A percentile compares a stretch with the other conserved stretches of the same genome.
Conservation (phyloP, 2,113 vertebrate genomes). For the Pantherophis guttatus region DNA sequence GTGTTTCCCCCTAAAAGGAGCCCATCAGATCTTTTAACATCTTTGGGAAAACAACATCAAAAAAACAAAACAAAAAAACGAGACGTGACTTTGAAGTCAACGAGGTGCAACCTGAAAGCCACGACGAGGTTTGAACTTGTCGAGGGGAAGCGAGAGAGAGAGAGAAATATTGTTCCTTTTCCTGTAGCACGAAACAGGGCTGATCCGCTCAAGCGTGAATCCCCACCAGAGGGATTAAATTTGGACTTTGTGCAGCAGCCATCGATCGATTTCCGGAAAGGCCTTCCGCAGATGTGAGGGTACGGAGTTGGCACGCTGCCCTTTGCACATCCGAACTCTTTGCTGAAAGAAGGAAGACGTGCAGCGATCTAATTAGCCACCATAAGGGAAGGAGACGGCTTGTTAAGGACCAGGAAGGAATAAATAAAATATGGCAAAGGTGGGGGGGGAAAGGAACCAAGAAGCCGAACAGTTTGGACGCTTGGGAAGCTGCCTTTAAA, state of each 20-base stretch:
- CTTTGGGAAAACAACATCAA: slow-evolving; percentile 12
- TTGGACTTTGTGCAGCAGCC: neutral
- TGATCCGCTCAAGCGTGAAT: neutral
- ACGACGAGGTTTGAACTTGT: neutral
- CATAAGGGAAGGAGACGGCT: slow-evolving; percentile 22
- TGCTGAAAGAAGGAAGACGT: neutral
- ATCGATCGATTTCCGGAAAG: neutral
- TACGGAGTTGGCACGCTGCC: neutral
- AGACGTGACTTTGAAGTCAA: slow-evolving; percentile 15
- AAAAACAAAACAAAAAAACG: neutral
- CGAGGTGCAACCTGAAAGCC: neutral
- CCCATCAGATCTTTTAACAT: neutral
- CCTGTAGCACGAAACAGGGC: neutral
- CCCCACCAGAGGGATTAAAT: neutral
- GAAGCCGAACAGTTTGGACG: neutral
- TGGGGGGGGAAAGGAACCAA: neutral
- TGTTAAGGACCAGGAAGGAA: slow-evolving; percentile 31
- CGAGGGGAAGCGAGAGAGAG: neutral
- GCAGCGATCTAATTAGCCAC: slow-evolving; percentile 22
- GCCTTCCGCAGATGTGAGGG: neutral
- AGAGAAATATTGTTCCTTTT: neutral
- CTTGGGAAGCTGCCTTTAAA: neutral
- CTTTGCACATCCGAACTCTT: neutral
- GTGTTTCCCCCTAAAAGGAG: neutral
- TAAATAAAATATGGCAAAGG: slow-evolving; percentile 51